Evolutionary conservation across 2,113 vertebrate genomes (phyloP).

Genomic region (Upupa epops): DNA sequence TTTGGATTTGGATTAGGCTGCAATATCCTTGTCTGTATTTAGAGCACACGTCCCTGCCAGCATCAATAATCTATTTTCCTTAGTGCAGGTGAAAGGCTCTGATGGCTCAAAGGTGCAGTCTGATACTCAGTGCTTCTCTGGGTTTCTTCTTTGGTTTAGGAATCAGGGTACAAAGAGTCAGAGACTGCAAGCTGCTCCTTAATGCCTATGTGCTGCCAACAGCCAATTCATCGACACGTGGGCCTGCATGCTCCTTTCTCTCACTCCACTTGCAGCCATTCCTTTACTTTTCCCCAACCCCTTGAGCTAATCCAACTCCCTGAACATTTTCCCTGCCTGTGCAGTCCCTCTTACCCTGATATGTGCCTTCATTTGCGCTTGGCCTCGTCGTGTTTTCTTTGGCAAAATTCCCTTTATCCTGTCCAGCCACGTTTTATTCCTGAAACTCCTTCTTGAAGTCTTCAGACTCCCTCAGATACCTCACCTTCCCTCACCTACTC

Average conservation of each 20-base stretch:
- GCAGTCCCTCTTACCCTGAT: not conserved
- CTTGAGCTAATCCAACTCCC: not conserved
- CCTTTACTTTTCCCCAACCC: not conserved
- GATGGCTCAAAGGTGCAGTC: constrained; percentile 48
- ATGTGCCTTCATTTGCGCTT: not conserved
- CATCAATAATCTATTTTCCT: constrained; percentile 63
- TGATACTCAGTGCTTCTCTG: constrained; percentile 43
- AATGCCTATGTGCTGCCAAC: constrained; percentile 18
- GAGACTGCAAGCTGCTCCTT: constrained; percentile 16
- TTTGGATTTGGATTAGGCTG: constrained; percentile 63
- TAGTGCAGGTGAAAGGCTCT: constrained; percentile 38
- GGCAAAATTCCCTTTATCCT: constrained; percentile 46
- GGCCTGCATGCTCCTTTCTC: not conserved
- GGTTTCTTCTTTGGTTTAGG: constrained; percentile 48
- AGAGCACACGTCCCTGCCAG: constrained; percentile 41
- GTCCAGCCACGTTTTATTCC: not conserved
- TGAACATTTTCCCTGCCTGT: not conserved
- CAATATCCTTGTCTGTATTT: constrained; percentile 52
- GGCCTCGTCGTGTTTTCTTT: constrained; percentile 19
- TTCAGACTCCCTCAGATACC: constrained; percentile 16
- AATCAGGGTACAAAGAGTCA: constrained; percentile 44
- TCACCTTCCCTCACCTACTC: not conserved
- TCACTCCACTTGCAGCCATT: not conserved
- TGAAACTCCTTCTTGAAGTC: not conserved
- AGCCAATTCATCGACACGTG: constrained; percentile 24